Base-by-base conservation (phyloP, 2,888 invertebrate species). In the Ichneumoninae sp. region DNA sequence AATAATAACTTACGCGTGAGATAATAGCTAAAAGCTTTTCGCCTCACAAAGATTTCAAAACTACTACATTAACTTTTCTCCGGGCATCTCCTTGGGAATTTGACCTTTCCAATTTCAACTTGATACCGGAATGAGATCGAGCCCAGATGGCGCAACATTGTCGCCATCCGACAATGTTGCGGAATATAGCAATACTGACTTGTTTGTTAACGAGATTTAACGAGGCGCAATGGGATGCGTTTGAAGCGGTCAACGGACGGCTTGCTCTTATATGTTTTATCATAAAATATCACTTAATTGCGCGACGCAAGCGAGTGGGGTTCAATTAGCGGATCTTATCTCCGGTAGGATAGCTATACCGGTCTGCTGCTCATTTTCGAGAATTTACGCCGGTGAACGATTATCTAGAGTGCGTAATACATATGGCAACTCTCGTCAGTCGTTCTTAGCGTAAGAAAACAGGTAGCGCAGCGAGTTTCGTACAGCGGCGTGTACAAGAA, bases 11-110 rank as follows among this genome's bases (percentile, higher is more conserved):
- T 54, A 84, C 0, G 8, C 80, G 85, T 90, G 90, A 90, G 89
- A 90, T 90, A 90, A 90, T 74, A 50, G 22, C 36, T 26, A 10
- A 10, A 30, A 86, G 80, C 80, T 74, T 77, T 66, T 60, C 72
- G 78, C 44, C 13, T 13, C n/a, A n/a, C 3, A 16, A 3, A 3
- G 44, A 44, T 44, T 44, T 10, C 10, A 13, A 44, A 44, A n/a
- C n/a, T n/a, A 44, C 44, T 44, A 4, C 13, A 44, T 44, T 44
- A 3, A 3, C 3, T 4, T 44, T 44, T 13, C 3, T 44, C 13
- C 10, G 13, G 2, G 44, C 16, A 13, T 0, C 1, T 1, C 1
- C 8, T 1, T 40, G 36, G 36, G 7, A 40, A 40, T 40, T 13
- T 3, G 44, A 0, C 3, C 13, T 44, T 44, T 44, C 13, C 13